These are phyloP conservation scores for Bubo blakistoni DNA, from an alignment of 2,113 vertebrate species.

Conservation along the genomic window DNA sequence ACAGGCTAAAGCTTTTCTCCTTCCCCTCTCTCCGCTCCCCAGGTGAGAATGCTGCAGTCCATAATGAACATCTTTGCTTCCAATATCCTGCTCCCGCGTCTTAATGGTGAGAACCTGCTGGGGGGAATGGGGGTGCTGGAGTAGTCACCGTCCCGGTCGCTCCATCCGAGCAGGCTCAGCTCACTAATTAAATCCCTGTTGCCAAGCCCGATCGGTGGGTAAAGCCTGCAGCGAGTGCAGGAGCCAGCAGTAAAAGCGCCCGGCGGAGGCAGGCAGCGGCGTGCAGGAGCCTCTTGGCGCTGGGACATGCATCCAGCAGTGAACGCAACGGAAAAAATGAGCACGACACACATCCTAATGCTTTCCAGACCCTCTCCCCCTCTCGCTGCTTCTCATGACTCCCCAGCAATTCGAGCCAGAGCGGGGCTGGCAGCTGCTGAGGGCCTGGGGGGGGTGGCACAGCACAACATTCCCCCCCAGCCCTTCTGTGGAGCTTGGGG, in stretches of 20 bases:
- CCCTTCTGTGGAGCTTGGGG: neutral
- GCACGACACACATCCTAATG: neutral
- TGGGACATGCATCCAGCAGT: neutral
- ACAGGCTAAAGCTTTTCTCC: neutral
- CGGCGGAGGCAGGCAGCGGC: accelerated
- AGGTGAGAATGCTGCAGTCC: slow-evolving; percentile 62
- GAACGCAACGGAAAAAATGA: slow-evolving; percentile 11
- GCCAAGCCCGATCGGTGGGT: neutral
- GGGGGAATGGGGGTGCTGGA: neutral
- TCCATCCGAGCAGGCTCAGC: neutral
- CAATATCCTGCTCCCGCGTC: neutral
- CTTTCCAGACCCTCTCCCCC: neutral
- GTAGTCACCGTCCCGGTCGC: accelerated
- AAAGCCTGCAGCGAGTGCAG: neutral
- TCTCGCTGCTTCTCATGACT: neutral
- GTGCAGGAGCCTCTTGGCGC: neutral
- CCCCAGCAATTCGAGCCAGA: neutral
- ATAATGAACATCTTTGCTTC: slow-evolving; percentile 52
- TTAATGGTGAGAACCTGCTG: slow-evolving; percentile 65
- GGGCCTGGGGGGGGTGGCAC: neutral
- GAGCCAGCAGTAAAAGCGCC: accelerated
- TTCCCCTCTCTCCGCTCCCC: neutral
- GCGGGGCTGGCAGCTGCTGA: neutral
- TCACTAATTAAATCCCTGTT: neutral
- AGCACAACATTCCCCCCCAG: neutral